A percentile compares a stretch with the other conserved stretches of the same genome.
Conservation (phyloP, 1,140 invertebrate species). For the Neocloeon triangulifer region DNA sequence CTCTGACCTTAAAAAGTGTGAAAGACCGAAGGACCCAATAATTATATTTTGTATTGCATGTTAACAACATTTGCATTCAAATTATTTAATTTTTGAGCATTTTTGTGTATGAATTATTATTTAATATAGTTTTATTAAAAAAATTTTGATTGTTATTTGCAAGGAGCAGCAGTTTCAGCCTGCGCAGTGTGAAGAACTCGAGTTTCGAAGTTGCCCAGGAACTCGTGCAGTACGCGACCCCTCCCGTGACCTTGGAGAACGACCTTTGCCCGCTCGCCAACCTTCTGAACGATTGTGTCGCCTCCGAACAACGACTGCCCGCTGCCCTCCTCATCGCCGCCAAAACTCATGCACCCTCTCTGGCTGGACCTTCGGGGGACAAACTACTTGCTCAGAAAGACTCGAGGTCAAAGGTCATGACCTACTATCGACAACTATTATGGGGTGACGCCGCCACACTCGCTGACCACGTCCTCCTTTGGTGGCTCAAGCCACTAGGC, state of each 20-base stretch:
- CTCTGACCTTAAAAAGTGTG: too few species aligned
- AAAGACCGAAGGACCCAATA: too few species aligned
- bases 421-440: constrained; percentile 31
- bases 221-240: background rate
- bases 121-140: too few species aligned
- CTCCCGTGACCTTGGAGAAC: background rate
- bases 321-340: background rate
- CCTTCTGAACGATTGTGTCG: background rate
- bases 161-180: too few species aligned
- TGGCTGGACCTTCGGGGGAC: constrained; percentile 3
- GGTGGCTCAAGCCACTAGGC: constrained; percentile 47
- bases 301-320: background rate
- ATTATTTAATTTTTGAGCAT: too few species aligned
- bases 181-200: too few species aligned
- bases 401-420: constrained; percentile 21
- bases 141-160: too few species aligned
- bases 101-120: too few species aligned
- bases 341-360: constrained; percentile 1
- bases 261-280: background rate
- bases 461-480: constrained; percentile 52
- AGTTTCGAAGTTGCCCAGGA: background rate
- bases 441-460: constrained; percentile 51
- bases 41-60: too few species aligned
- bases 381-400: background rate
- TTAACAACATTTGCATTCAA: too few species aligned